Evolutionary conservation across 2,113 vertebrate genomes (phyloP).

Genomic region (Hemiscyllium ocellatum): DNA sequence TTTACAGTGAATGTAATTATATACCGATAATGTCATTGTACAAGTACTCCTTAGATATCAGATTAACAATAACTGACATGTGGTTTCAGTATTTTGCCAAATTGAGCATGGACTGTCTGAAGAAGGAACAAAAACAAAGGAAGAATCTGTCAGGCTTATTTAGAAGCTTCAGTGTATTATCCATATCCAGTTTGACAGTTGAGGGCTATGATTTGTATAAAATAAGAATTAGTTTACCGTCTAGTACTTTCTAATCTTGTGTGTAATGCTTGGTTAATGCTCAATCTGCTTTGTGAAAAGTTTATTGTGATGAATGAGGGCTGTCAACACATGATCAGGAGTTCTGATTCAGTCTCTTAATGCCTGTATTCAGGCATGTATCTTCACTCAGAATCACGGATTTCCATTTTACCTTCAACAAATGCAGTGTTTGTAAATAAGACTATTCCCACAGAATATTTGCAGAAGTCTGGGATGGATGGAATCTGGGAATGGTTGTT

Average conservation of each 20-base stretch:
- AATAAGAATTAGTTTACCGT: background rate
- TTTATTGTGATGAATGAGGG: background rate
- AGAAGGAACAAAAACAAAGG: background rate
- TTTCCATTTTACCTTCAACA: background rate
- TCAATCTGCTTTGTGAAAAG: background rate
- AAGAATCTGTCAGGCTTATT: background rate
- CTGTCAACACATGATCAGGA: background rate
- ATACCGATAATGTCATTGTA: background rate
- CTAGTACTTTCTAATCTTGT: background rate
- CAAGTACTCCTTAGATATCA: background rate
- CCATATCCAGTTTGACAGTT: background rate
- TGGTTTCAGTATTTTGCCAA: constrained; percentile 11
- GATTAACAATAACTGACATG: constrained; percentile 23
- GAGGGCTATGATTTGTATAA: background rate
- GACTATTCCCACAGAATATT: background rate
- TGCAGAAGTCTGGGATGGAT: background rate
- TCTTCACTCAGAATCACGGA: background rate
- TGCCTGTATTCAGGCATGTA: background rate
- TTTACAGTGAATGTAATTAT: constrained; percentile 18
- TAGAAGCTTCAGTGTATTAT: background rate
- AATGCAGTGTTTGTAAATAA: background rate
- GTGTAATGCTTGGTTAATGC: background rate
- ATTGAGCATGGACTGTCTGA: background rate
- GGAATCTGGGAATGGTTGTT: background rate
- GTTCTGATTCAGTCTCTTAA: background rate